These are phyloP conservation scores for Pterocles burchelli DNA, from an alignment of 2,113 vertebrate species.

Conservation along the genomic window DNA sequence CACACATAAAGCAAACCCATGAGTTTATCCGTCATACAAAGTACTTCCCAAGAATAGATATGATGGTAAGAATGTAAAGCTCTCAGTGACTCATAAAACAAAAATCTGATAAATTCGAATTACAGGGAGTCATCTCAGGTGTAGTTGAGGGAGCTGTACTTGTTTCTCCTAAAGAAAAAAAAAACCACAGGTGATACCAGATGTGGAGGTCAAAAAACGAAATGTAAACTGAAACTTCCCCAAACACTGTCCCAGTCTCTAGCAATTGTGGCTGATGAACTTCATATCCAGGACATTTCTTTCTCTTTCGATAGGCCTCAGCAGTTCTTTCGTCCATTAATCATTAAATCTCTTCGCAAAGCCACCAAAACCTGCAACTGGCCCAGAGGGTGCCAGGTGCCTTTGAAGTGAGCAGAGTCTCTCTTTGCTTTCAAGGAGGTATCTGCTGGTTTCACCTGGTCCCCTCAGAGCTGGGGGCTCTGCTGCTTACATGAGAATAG, in stretches of 20 bases:
- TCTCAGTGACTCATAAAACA: background rate
- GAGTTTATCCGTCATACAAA: background rate
- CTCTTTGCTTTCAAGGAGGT: no score
- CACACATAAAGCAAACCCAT: fast-evolving
- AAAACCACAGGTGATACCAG: background rate
- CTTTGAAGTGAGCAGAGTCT: no score
- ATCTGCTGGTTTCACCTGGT: no score
- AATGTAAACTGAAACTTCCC: background rate
- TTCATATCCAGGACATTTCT: background rate
- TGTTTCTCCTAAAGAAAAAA: background rate
- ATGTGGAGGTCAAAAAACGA: background rate
- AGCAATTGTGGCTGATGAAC: fast-evolving
- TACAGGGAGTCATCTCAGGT: fast-evolving
- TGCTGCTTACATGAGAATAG: no score
- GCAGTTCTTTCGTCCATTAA: background rate
- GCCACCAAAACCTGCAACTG: background rate
- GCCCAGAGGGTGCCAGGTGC: no score
- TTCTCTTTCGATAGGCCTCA: background rate
- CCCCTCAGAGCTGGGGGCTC: no score
- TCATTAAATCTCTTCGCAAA: background rate
- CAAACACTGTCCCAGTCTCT: fast-evolving
- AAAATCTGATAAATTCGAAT: background rate
- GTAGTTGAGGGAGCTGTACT: fast-evolving
- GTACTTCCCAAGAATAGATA: background rate
- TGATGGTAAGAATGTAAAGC: background rate